Base-by-base conservation (phyloP, 2,797 vertebrate genomes). In the Botia almorhae region DNA sequence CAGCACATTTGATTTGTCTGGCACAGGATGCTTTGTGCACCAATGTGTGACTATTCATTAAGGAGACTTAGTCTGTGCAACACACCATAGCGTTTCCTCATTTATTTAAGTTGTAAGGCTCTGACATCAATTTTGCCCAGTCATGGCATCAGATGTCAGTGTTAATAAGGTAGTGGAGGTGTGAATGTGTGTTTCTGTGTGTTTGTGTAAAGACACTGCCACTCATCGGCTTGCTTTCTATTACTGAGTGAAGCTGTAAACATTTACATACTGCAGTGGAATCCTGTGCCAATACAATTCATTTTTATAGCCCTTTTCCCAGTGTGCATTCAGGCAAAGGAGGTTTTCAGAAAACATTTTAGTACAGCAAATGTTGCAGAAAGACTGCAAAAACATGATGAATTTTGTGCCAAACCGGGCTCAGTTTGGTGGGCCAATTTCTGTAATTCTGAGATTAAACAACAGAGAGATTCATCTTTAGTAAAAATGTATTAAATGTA, bases 51-150 rank as follows among this genome's bases (percentile, higher is more conserved):
- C 83, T 84, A 90, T 93, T 90, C 90, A 92, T 93, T 90, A 87
- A 92, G 86, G 90, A 90, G 89, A 89, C 78, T 92, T 90, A 91
- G 91, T 92, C 89, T 93, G 91, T 91, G 90, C 94, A 94, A 94
- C 89, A 93, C 92, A 93, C 91, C 92, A 92, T 93, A 90, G 92
- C 91, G 87, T 85, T 92, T 89, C 90, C 92, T 91, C 91, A 94
- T 94, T 93, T 94, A 93, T 94, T 94, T 94, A 92, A 93, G 94
- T 93, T 94, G 93, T 93, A 94, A 93, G 92, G 92, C 92, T 93
- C 92, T 93, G 93, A 94, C 93, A 94, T 93, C 91, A 93, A 93
- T 94, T 94, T 95, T 94, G 92, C 89, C 89, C 90, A 81, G 91
- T 93, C 91, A 90, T 90, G 91, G 91, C 90, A 85, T 93, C 92